Base-by-base conservation (phyloP, 2,888 invertebrate species). In the Acrocyrtus sp. region DNA sequence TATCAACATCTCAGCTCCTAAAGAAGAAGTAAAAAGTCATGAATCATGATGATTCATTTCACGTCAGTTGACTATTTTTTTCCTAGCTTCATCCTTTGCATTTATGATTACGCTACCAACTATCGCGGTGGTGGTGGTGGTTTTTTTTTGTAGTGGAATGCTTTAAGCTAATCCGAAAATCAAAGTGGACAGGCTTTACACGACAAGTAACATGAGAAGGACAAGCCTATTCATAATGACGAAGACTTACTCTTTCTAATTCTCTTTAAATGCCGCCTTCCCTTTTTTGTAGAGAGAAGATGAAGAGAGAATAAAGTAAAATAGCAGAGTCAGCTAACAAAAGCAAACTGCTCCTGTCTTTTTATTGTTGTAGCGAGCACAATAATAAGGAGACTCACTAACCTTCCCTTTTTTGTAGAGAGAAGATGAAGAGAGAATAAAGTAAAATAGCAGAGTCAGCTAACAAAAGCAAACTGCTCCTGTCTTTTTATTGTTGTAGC, bases 11-110 rank as follows among this genome's bases (percentile, higher is more conserved):
- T n/a, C n/a, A n/a, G n/a, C n/a, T 34, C 34, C 5, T 34, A 5
- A 34, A 8, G 34, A 34, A 34, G 34, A 8, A 34, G 34, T 34
- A 34, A 34, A 63, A 45, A 43, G 21, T 43, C 58, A 67, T 67
- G 67, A 67, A 67, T 67, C 67, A 67, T 67, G 29, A 58, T 58
- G 67, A 67, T 67, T 67, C 51, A 58, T 58, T 51, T 58, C 51
- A 58, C 58, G 67, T 57, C 67, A 67, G 67, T 27, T 67, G 43
- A 29, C 58, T 60, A 58, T 67, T 48, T n/a, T n/a, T n/a, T n/a
- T n/a, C n/a, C n/a, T 43, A 48, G 27, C 56, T 34, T 34, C 5
- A 8, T 12, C 34, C 12, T 34, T 34, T 34, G 34, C 34, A 34
- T 34, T 34, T 34, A 34, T 34, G 34, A 34, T 34, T 34, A 34